phyloP scores from a whole-genome alignment of 2,113 vertebrate genomes.

The Dinomys branickii region DNA sequence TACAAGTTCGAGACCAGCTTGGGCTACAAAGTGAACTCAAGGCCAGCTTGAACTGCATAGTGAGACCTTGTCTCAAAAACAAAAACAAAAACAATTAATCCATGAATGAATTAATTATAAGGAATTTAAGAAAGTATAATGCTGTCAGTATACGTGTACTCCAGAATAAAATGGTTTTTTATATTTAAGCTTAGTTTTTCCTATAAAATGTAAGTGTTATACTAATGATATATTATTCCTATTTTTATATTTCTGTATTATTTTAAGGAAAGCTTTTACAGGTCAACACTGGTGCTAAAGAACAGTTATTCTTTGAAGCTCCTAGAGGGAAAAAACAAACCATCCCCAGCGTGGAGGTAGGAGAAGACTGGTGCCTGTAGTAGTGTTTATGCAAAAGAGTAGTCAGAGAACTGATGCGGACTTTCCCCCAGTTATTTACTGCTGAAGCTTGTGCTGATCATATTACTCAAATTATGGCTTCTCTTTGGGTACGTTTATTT shows the following conservation, averaged over 20 bases:
- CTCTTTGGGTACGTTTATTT: slow-evolving; percentile 36
- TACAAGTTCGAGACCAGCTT: background rate
- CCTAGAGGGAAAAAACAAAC: slow-evolving; percentile 96
- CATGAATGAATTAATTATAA: slow-evolving; percentile 17
- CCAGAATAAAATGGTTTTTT: slow-evolving; percentile 42
- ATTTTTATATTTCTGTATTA: slow-evolving; percentile 24
- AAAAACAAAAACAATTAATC: background rate
- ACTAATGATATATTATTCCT: slow-evolving; percentile 27
- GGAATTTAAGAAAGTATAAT: slow-evolving; percentile 11
- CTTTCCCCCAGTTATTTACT: background rate
- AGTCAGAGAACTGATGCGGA: background rate
- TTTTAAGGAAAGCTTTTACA: slow-evolving; percentile 96
- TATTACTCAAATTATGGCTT: background rate
- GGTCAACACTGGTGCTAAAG: slow-evolving; percentile 98
- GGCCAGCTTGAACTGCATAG: background rate
- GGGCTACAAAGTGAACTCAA: background rate
- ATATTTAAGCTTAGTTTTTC: slow-evolving; percentile 59
- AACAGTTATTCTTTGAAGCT: slow-evolving; percentile 98
- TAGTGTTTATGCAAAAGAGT: background rate
- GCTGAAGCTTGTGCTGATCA: background rate
- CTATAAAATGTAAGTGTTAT: background rate
- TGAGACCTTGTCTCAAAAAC: background rate
- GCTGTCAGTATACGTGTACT: background rate
- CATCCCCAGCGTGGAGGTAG: slow-evolving; percentile 94
- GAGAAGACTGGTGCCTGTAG: background rate